A percentile compares a stretch with the other conserved stretches of the same genome.
Conservation (phyloP, 23 tunicate genomes). For the Trididemnum nubilum region DNA sequence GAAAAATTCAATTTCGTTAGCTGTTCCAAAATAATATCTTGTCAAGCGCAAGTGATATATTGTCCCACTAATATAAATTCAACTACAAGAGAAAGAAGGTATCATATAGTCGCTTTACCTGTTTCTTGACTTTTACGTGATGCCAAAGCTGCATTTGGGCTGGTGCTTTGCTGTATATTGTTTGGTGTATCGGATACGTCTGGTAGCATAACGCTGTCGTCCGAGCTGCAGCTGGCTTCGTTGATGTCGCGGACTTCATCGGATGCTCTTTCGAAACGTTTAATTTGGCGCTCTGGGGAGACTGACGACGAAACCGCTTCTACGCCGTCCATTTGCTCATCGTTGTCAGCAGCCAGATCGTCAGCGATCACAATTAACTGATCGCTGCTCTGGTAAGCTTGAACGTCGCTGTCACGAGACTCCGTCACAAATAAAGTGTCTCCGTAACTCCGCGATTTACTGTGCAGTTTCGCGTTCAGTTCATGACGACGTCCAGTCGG, state of each 20-base stretch:
- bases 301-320: neutral
- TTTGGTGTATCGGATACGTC: too few species aligned
- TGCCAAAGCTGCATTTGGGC: too few species aligned
- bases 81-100: too few species aligned
- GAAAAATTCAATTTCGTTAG: too few species aligned
- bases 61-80: too few species aligned
- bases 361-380: conserved; percentile 63
- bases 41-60: too few species aligned
- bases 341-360: neutral
- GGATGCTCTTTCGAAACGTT: neutral
- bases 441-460: neutral
- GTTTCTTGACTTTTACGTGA: too few species aligned
- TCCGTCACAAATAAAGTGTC: neutral
- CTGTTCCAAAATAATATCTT: too few species aligned
- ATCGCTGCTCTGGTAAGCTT: conserved; percentile 67
- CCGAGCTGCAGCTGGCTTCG: neutral
- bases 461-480: too few species aligned
- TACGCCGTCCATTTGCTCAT: conserved; percentile 22
- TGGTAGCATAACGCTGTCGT: conserved; percentile 13
- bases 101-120: too few species aligned
- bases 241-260: conserved; percentile 7
- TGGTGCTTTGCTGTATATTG: too few species aligned
- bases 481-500: neutral
- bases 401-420: conserved; percentile 24
- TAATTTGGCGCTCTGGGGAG: neutral